These are phyloP conservation scores for Siniperca obscura DNA, from an alignment of 2,797 vertebrate genomes.

Conservation along the genomic window DNA sequence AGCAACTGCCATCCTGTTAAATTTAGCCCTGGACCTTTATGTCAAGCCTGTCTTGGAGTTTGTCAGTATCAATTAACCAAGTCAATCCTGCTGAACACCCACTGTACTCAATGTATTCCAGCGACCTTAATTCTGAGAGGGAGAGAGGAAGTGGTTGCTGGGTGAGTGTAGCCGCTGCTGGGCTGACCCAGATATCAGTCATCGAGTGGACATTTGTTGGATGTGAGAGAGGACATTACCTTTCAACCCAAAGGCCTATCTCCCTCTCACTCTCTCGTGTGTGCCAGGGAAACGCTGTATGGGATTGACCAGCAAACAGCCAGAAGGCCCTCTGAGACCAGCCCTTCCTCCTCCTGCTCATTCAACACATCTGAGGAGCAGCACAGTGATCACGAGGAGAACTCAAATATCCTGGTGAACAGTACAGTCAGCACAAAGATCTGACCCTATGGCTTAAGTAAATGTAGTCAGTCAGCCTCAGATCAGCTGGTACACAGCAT, in stretches of 20 bases:
- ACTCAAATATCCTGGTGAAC: constrained; percentile 46
- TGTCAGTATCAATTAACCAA: constrained; percentile 2
- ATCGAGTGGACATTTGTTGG: constrained; percentile 34
- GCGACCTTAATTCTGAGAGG: constrained; percentile 7
- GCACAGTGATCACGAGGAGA: constrained; percentile 30
- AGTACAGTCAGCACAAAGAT: constrained; percentile 57
- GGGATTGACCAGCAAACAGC: constrained; percentile 35
- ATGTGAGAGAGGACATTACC: constrained; percentile 60
- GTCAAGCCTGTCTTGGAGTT: constrained; percentile 10
- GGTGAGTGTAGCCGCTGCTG: constrained; percentile 13
- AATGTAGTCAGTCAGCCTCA: background rate
- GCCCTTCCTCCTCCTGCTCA: constrained; percentile 56
- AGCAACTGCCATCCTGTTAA: constrained; percentile 11
- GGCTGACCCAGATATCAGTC: constrained; percentile 54
- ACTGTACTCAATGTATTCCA: background rate
- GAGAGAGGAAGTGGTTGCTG: constrained; percentile 25
- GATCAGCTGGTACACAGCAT: constrained; percentile 11
- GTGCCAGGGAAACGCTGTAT: constrained; percentile 13
- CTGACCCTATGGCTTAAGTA: constrained; percentile 1
- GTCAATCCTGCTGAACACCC: background rate
- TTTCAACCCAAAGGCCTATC: constrained; percentile 47
- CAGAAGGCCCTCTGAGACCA: constrained; percentile 8
- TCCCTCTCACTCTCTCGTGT: constrained; percentile 25
- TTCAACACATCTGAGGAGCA: constrained; percentile 67
- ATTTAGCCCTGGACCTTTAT: constrained; percentile 6